Evolutionary conservation across 2,888 invertebrate genomes (phyloP).

Genomic region (Stomorhina lunata): DNA sequence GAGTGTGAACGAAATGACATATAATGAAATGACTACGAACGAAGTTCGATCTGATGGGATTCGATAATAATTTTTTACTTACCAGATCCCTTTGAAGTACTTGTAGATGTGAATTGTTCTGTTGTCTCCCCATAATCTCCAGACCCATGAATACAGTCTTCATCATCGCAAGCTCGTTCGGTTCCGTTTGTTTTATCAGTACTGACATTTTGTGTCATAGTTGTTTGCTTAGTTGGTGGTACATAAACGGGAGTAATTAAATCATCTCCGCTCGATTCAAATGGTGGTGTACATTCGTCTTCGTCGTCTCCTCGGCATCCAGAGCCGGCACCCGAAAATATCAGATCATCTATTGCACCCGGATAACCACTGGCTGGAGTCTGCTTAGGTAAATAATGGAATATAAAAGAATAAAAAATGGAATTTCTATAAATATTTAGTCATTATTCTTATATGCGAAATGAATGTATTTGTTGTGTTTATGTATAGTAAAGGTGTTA

Average conservation of each 20-base stretch:
- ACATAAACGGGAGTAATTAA: conserved; percentile 96
- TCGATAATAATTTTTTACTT: conserved; percentile 62
- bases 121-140: conserved; percentile 87
- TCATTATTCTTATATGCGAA: background rate
- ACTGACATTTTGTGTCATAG: conserved; percentile 79
- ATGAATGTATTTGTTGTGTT: conserved; percentile 26
- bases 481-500: conserved; percentile 3
- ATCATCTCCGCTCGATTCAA: conserved; percentile 93
- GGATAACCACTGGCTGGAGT: conserved; percentile 91
- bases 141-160: conserved; percentile 91
- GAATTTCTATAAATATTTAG: background rate
- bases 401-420: background rate
- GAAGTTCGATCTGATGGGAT: conserved; percentile 58
- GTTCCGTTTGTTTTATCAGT: conserved; percentile 74
- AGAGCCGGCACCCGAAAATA: conserved; percentile 94
- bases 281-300: conserved; percentile 92
- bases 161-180: conserved; percentile 88
- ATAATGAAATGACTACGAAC: conserved; percentile 70
- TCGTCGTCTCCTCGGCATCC: conserved; percentile 95
- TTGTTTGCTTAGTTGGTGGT: conserved; percentile 88
- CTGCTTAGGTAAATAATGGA: conserved; percentile 79
- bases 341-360: conserved; percentile 90
- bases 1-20: conserved; percentile 70
- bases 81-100: conserved; percentile 82
- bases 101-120: conserved; percentile 82